Base-by-base conservation (phyloP, 2,888 invertebrate species). In the Notodonta dromedarius region DNA sequence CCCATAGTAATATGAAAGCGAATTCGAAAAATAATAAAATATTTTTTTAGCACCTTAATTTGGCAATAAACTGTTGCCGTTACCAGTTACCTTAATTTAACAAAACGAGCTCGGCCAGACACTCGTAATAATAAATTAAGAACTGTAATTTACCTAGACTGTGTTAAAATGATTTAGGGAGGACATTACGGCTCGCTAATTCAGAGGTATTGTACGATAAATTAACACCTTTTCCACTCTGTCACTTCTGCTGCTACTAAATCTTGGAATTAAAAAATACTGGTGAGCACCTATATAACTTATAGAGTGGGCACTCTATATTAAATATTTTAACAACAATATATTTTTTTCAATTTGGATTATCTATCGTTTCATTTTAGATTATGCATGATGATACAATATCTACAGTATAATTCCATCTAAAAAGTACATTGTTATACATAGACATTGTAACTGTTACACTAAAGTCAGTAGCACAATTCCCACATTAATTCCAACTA, bases 101-200 rank as follows among this genome's bases (percentile, higher is more conserved):
- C 69, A 71, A 73, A 79, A 77, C 65, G 65, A 54, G 56, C 50
- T 58, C 11, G 52, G 58, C 42, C 60, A 63, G 73, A 78, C 76
- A 74, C 74, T 77, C 71, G 73, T 78, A 75, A 79, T 76, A 83
- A 84, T 83, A 85, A 88, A 86, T 86, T 81, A 77, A 65, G 62
- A 65, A 65, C 75, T 72, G 76, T 83, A 84, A 86, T 85, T 83
- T 83, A 78, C 73, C 69, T 73, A 74, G 63, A 70, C 73, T 71
- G 76, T 72, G 77, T 78, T 76, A 82, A 83, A 84, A 84, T 86
- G 85, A 88, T 87, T 87, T 87, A 87, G 65, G 61, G 59, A 60
- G 62, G 67, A 77, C 86, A 86, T 87, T 81, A 84, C 66, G 77
- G 70, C 67, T 55, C 61, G 75, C 74, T 85, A 87, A 87, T 86